Evolutionary conservation across 2,888 invertebrate species (phyloP).

Genomic region (Drosophila robusta): DNA sequence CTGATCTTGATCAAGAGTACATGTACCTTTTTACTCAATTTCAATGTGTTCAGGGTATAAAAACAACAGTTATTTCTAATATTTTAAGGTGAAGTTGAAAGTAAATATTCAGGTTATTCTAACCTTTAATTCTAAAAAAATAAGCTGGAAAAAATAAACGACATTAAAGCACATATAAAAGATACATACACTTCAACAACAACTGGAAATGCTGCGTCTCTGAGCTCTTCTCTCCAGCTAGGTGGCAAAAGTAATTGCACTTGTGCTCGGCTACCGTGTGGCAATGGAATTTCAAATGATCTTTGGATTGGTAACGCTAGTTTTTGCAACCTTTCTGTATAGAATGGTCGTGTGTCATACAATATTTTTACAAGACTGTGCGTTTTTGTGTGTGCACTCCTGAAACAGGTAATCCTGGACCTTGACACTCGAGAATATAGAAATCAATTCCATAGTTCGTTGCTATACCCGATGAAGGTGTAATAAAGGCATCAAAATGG

Average conservation of each 20-base stretch:
- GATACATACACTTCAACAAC: constrained; percentile 93
- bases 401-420: constrained; percentile 95
- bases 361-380: constrained; percentile 92
- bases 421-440: constrained; percentile 95
- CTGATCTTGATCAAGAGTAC: too few species aligned
- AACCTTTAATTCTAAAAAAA: too few species aligned
- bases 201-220: constrained; percentile 95
- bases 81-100: too few species aligned
- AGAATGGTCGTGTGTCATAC: constrained; percentile 90
- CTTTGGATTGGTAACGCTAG: constrained; percentile 93
- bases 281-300: constrained; percentile 93
- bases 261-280: constrained; percentile 94
- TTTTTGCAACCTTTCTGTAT: constrained; percentile 88
- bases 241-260: constrained; percentile 95
- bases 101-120: too few species aligned
- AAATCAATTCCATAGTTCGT: constrained; percentile 83
- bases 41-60: too few species aligned
- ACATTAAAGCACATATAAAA: neutral
- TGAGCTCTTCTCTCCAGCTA: constrained; percentile 93
- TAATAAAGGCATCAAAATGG: constrained; percentile 92
- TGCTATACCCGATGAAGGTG: constrained; percentile 85
- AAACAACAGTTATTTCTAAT: too few species aligned
- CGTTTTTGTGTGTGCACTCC: constrained; percentile 90
- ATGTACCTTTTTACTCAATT: too few species aligned
- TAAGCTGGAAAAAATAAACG: too few species aligned